Evolutionary conservation across 2,113 vertebrate genomes (phyloP).

Genomic region (Scomber japonicus): DNA sequence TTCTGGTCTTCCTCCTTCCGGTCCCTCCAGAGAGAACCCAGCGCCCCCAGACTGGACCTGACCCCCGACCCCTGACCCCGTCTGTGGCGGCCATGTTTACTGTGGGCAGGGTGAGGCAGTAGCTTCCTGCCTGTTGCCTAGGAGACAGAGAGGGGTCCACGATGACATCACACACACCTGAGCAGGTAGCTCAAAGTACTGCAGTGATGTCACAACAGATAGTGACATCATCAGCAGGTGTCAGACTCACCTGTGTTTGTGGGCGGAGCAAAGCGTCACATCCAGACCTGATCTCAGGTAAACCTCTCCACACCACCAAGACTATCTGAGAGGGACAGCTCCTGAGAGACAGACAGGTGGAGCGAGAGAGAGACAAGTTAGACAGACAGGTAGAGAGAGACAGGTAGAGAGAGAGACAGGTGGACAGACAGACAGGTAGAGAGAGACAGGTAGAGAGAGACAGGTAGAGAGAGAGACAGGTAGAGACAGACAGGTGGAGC

Average conservation of each 20-base stretch:
- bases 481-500: not conserved
- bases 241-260: conserved; percentile 74
- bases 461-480: too few species aligned
- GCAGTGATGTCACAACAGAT: too few species aligned
- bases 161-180: too few species aligned
- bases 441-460: too few species aligned
- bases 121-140: conserved; percentile 64
- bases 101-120: conserved; percentile 78
- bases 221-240: not conserved
- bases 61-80: conserved; percentile 60
- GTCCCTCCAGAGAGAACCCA: conserved; percentile 82
- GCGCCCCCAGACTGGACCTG: conserved; percentile 79
- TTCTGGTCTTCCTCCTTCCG: conserved; percentile 76
- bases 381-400: too few species aligned
- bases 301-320: conserved; percentile 91
- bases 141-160: conserved; percentile 60
- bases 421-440: too few species aligned
- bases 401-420: too few species aligned
- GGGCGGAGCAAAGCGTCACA: conserved; percentile 84
- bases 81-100: conserved; percentile 86
- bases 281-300: conserved; percentile 86
- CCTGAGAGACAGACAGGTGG: conserved; percentile 73
- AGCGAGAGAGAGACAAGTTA: too few species aligned
- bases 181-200: too few species aligned
- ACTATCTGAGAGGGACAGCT: conserved; percentile 90